Evolutionary conservation across 2,113 vertebrate genomes (phyloP).

Genomic region (Leucoraja erinaceus): DNA sequence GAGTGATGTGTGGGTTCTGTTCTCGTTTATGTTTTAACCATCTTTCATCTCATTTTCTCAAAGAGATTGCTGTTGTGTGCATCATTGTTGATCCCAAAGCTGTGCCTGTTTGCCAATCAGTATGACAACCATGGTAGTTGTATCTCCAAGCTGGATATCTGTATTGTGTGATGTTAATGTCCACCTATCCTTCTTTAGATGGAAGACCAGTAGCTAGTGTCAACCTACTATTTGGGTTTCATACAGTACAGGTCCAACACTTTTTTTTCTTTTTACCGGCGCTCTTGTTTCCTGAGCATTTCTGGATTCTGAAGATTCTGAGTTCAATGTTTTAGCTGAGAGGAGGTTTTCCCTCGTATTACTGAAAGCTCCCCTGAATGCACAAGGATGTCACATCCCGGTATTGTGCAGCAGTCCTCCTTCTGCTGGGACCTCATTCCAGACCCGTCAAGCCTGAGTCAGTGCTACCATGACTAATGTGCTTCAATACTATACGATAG

Average conservation of each 20-base stretch:
- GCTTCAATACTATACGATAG: no score
- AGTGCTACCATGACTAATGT: no score
- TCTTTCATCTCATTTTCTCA: not conserved
- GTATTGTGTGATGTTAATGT: not conserved
- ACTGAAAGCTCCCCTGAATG: not conserved
- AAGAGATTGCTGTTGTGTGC: not conserved
- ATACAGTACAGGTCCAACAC: not conserved
- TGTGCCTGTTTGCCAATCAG: not conserved
- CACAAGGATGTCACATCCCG: not conserved
- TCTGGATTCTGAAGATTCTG: not conserved
- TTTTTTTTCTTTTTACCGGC: no score
- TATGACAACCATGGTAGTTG: no score
- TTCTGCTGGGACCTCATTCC: not conserved
- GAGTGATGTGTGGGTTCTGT: not conserved
- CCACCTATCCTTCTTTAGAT: not conserved
- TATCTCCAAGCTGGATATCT: not conserved
- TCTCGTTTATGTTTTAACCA: not conserved
- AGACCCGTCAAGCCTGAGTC: not conserved
- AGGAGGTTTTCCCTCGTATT: not conserved
- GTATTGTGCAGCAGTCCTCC: not conserved
- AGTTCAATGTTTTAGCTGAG: not conserved
- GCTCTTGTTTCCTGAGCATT: no score
- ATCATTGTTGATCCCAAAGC: not conserved
- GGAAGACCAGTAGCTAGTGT: not conserved
- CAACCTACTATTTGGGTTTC: not conserved